Conservation (phyloP, 2,888 invertebrate species). For the Scelioninae gen. 2 region DNA sequence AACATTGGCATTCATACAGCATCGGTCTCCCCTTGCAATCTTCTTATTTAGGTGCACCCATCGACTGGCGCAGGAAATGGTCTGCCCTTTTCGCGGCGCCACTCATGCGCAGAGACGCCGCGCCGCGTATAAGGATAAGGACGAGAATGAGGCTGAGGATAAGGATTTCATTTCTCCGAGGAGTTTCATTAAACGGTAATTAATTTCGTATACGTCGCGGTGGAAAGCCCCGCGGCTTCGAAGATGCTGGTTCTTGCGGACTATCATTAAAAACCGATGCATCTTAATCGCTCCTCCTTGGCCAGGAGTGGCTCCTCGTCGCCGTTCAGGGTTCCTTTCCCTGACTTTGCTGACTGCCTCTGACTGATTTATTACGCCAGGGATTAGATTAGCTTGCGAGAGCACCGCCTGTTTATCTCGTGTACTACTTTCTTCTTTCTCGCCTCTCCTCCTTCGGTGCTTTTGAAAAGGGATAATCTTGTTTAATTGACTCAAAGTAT, state of each 20-base stretch:
- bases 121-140: slow-evolving; percentile 69
- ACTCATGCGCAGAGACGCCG: slow-evolving; percentile 38
- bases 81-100: slow-evolving; percentile 45
- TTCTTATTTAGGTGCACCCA: slow-evolving; percentile 50
- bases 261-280: slow-evolving; percentile 72
- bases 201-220: slow-evolving; percentile 66
- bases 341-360: slow-evolving; percentile 59
- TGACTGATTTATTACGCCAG: slow-evolving; percentile 68
- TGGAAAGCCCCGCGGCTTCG: slow-evolving; percentile 60
- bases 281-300: slow-evolving; percentile 67
- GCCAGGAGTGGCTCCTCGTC: slow-evolving; percentile 52
- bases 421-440: slow-evolving; percentile 40
- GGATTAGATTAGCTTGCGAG: slow-evolving; percentile 70
- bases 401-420: slow-evolving; percentile 66
- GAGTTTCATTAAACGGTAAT: slow-evolving; percentile 73
- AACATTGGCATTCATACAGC: no score
- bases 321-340: slow-evolving; percentile 53
- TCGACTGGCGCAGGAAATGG: slow-evolving; percentile 40
- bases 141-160: no score
- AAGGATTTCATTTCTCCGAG: slow-evolving; percentile 71
- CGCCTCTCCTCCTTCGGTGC: slow-evolving; percentile 1
- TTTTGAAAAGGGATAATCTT: slow-evolving; percentile 63
- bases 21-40: slow-evolving; percentile 16
- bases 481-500: slow-evolving; percentile 69
- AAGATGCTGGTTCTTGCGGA: slow-evolving; percentile 58